Conservation (phyloP, 2,888 invertebrate species). For the Lysandra coridon region DNA sequence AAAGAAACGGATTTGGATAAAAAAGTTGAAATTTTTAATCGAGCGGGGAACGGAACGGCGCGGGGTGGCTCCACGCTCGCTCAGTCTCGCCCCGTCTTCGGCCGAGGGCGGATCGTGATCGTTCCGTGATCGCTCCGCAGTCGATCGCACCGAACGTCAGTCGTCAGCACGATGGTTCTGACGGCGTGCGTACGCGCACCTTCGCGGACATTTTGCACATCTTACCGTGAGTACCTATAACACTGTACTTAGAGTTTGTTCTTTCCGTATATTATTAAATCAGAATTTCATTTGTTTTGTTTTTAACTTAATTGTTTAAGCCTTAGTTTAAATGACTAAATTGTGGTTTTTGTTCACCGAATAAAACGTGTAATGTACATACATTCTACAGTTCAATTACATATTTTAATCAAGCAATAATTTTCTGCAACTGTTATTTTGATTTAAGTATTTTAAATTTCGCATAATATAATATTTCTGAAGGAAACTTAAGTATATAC, state of each 20-base stretch:
- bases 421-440: too few species aligned
- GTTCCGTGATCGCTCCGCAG: background rate
- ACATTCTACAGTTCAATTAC: too few species aligned
- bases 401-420: too few species aligned
- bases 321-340: too few species aligned
- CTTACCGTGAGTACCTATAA: conserved; percentile 63
- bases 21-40: conserved; percentile 75
- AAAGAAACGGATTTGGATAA: conserved; percentile 77
- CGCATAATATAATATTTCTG: too few species aligned
- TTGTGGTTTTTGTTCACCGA: too few species aligned
- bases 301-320: background rate
- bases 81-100: conserved; percentile 41
- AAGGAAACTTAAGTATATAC: too few species aligned
- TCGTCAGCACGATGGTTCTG: conserved; percentile 59
- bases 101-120: conserved; percentile 20
- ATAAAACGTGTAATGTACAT: too few species aligned
- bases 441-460: too few species aligned
- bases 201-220: conserved; percentile 58
- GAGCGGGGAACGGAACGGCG: conserved; percentile 50
- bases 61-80: conserved; percentile 40
- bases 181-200: conserved; percentile 72
- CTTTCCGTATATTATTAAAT: background rate
- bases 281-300: background rate
- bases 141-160: conserved; percentile 29
- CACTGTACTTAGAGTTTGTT: background rate